Evolutionary conservation across 2,113 vertebrate genomes (phyloP).

Genomic region (Ciconia maguari): DNA sequence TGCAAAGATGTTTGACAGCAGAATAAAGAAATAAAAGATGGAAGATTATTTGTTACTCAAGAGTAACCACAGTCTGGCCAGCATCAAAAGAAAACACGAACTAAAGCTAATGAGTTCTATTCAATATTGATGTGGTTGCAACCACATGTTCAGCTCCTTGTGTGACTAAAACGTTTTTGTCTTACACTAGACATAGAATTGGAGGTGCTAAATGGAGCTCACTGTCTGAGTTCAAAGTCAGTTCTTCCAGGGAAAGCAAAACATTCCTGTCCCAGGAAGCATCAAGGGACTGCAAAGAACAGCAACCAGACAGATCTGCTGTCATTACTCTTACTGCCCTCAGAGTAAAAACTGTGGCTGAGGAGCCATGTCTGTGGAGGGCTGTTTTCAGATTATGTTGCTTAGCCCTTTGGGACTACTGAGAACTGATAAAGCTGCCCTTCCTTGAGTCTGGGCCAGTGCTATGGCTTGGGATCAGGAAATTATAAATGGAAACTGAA

Average conservation of each 20-base stretch:
- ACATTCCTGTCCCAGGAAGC: background rate
- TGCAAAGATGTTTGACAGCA: background rate
- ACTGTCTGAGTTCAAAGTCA: background rate
- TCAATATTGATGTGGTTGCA: background rate
- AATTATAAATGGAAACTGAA: background rate
- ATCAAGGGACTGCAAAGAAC: background rate
- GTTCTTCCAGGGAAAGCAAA: background rate
- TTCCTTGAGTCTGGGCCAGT: background rate
- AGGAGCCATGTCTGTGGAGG: background rate
- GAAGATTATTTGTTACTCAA: background rate
- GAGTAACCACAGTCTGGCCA: background rate
- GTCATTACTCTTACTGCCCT: background rate
- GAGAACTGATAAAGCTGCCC: background rate
- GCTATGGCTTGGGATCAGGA: background rate
- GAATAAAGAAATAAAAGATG: background rate
- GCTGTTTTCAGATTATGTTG: background rate
- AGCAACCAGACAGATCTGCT: background rate
- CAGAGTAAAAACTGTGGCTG: background rate
- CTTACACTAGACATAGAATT: background rate
- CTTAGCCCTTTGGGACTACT: background rate
- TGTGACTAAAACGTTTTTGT: background rate
- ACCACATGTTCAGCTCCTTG: background rate
- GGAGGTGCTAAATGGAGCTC: background rate
- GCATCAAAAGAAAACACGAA: background rate
- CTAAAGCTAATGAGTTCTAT: background rate